Evolutionary conservation across 2,113 vertebrate species (phyloP).

Genomic region (Hyla sarda): DNA sequence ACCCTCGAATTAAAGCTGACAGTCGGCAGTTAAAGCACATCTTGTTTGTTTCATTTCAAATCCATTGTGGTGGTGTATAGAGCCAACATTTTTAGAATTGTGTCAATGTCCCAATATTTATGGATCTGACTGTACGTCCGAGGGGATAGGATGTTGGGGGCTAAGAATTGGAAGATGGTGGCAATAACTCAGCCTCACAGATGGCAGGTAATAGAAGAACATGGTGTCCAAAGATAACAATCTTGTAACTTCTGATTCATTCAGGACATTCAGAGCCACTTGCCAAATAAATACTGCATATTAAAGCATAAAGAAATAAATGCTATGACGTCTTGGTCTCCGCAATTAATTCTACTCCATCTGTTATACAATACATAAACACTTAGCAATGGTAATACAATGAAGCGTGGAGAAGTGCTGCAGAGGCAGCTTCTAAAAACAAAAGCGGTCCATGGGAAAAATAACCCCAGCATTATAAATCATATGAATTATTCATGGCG

Average conservation of each 20-base stretch:
- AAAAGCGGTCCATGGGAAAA: background rate
- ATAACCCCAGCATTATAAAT: background rate
- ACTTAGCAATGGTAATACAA: background rate
- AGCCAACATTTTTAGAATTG: no score
- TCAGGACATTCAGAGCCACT: background rate
- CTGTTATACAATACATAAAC: background rate
- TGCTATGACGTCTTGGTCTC: background rate
- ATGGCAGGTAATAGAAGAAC: background rate
- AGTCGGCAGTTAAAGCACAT: no score
- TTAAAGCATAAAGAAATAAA: background rate
- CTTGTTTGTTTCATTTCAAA: no score
- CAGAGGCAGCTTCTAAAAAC: background rate
- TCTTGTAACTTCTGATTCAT: background rate
- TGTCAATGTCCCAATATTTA: no score
- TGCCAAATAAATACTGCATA: background rate
- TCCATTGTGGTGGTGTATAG: no score
- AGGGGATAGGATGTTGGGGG: background rate
- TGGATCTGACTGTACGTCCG: no score
- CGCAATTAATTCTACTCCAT: background rate
- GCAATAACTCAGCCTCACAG: background rate
- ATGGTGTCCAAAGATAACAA: background rate
- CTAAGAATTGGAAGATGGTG: background rate
- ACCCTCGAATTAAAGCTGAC: no score
- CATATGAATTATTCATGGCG: conserved; percentile 14
- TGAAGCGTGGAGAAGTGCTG: background rate